These are phyloP conservation scores for Blennius ocellaris DNA, from an alignment of 2,113 vertebrate species.

Conservation along the genomic window DNA sequence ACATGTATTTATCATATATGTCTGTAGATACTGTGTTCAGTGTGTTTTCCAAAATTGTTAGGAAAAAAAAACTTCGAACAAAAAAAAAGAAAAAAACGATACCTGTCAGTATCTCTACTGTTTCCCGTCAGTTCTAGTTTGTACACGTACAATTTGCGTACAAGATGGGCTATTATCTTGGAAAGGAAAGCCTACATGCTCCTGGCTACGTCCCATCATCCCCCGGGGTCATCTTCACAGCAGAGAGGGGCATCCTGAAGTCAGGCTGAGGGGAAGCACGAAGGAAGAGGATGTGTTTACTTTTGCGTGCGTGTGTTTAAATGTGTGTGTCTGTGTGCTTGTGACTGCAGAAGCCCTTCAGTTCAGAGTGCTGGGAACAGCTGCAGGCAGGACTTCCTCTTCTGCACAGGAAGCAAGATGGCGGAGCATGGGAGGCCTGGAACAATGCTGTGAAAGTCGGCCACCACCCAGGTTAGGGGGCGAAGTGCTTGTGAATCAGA, in stretches of 20 bases:
- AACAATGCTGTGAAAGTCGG: slow-evolving; percentile 84
- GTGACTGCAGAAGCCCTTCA: slow-evolving; percentile 40
- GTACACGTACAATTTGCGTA: slow-evolving; percentile 12
- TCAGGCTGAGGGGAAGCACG: slow-evolving; percentile 54
- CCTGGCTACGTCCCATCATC: slow-evolving; percentile 54
- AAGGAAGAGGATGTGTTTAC: slow-evolving; percentile 69
- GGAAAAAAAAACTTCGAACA: no score
- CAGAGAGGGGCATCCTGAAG: slow-evolving; percentile 69
- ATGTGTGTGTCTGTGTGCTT: neutral
- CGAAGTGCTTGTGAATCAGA: slow-evolving; percentile 59
- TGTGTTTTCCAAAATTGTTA: no score
- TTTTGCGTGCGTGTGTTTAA: slow-evolving; percentile 11
- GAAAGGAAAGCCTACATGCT: slow-evolving; percentile 66
- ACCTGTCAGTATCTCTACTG: neutral
- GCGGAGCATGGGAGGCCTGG: slow-evolving; percentile 58
- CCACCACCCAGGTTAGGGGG: slow-evolving; percentile 78
- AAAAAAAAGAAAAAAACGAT: no score
- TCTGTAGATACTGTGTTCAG: no score
- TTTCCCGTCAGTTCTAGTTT: slow-evolving; percentile 29
- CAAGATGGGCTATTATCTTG: slow-evolving; percentile 26
- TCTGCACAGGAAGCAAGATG: slow-evolving; percentile 79
- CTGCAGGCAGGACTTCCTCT: slow-evolving; percentile 79
- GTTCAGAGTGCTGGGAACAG: slow-evolving; percentile 75
- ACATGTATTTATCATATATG: no score
- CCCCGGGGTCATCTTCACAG: slow-evolving; percentile 73